Base-by-base conservation (phyloP, 1,140 invertebrate genomes). In the Drosophila novamexicana region DNA sequence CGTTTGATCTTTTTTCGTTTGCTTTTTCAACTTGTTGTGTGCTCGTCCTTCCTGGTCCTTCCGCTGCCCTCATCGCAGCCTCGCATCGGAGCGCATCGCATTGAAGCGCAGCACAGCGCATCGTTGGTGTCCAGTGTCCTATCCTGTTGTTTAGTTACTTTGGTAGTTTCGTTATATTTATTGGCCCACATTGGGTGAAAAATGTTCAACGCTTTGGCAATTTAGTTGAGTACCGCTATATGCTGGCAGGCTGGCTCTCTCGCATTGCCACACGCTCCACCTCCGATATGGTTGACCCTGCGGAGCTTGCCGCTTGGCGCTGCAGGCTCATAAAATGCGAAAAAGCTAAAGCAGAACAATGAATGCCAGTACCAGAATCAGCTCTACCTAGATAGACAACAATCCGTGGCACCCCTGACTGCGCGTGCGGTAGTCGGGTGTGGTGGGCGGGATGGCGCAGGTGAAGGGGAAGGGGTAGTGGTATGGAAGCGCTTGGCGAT, bases 111-210 rank as follows among this genome's bases (percentile, higher is more conserved):
- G 9, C 50, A 16, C 50, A 22, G 36, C 29, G 32, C 62, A 36
- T 42, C 39, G 40, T 32, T 67, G 54, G 36, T 42, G 54, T 67
- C 57, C 61, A 58, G 44, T 36, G 49, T 56, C 40, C 32, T 53
- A 44, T 73, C 57, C 70, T 78, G 83, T 89, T 89, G 84, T 89
- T 89, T 89, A 89, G 84, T 89, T 89, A 89, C 84, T 89, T 89
- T 89, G 84, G 84, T 89, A 89, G 84, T 89, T 89, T 89, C 83
- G 82, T 91, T 88, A 91, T 91, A 91, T 91, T 91, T 91, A 91
- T 91, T 91, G 90, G 90, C 90, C 81, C 79, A 91, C 86, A 91
- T 90, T 80, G 77, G 77, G 90, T 91, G 89, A 91, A 91, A 91
- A 91, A 91, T 91, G 83, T 91, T 88, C 78, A 90, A 81, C 88